A percentile compares a stretch with the other conserved stretches of the same genome.
These are phyloP conservation scores for Knipowitschia caucasica DNA, from an alignment of 2,797 vertebrate genomes.

Conservation along the genomic window DNA sequence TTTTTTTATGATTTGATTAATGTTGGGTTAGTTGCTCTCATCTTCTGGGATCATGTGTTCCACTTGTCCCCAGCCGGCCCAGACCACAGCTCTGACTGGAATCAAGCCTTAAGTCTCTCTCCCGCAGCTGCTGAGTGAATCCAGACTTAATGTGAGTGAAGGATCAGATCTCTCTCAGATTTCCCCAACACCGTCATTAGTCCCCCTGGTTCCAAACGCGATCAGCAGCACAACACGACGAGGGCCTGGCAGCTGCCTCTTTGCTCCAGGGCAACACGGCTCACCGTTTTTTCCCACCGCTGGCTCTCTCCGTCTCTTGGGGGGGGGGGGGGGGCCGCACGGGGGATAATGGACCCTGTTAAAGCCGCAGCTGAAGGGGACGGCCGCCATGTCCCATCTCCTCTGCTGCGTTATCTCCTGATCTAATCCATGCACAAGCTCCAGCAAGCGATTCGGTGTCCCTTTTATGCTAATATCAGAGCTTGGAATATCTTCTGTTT, in stretches of 20 bases:
- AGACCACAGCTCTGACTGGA: background rate
- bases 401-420: conserved; percentile 29
- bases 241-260: conserved; percentile 59
- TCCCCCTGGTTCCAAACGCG: conserved; percentile 27
- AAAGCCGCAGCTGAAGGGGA: conserved; percentile 58
- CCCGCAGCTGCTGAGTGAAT: conserved; percentile 38
- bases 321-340: conserved; percentile 39
- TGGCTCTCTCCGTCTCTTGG: conserved; percentile 48
- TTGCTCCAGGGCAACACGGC: conserved; percentile 42
- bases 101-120: background rate
- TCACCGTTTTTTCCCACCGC: conserved; percentile 52
- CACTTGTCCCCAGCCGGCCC: background rate
- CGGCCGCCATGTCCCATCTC: conserved; percentile 41
- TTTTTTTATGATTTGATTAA: no score
- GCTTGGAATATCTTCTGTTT: conserved; percentile 4
- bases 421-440: conserved; percentile 8
- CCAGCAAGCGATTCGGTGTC: background rate
- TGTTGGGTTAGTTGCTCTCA: no score
- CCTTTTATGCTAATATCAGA: conserved; percentile 6
- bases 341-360: conserved; percentile 59
- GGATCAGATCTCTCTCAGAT: conserved; percentile 42
- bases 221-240: conserved; percentile 46
- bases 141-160: conserved; percentile 24
- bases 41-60: background rate
- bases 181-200: conserved; percentile 54